These are phyloP conservation scores for Cryptoleucopteryx plumbea DNA, from an alignment of 2,113 vertebrate species.

Conservation along the genomic window DNA sequence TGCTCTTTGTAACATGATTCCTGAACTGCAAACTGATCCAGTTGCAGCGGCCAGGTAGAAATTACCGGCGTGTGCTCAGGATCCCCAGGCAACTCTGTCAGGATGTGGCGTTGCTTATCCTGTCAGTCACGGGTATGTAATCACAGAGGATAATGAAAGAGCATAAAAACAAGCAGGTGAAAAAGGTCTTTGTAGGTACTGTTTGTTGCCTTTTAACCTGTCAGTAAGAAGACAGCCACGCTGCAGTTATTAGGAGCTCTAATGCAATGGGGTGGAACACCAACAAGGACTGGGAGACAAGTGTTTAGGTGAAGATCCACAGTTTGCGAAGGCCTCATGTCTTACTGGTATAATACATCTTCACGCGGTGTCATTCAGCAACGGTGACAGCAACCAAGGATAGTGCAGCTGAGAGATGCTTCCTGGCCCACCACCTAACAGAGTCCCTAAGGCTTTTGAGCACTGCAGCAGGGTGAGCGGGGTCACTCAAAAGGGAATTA, in stretches of 20 bases:
- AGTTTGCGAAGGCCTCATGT: background rate
- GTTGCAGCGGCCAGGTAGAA: background rate
- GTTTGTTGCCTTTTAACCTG: background rate
- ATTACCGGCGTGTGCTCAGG: fast-evolving
- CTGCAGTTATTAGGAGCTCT: background rate
- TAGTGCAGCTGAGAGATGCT: background rate
- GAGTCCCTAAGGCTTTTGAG: background rate
- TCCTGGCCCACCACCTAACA: background rate
- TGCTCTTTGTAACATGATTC: background rate
- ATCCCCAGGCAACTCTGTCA: background rate
- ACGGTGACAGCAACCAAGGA: background rate
- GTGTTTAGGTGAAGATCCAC: background rate
- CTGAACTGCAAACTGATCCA: background rate
- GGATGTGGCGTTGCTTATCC: background rate
- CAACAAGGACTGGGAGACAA: fast-evolving
- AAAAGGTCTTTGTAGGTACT: background rate
- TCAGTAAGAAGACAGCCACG: fast-evolving
- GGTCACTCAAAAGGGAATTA: background rate
- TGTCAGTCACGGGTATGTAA: fast-evolving
- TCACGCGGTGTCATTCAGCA: background rate
- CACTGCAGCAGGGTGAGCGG: background rate
- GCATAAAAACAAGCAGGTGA: background rate
- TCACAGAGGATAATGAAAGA: background rate
- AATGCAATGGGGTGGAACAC: background rate
- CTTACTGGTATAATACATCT: background rate